A percentile compares a stretch with the other conserved stretches of the same genome.
phyloP scores from a whole-genome alignment of 2,797 vertebrate species.

The Platyrinchus mystaceus region DNA sequence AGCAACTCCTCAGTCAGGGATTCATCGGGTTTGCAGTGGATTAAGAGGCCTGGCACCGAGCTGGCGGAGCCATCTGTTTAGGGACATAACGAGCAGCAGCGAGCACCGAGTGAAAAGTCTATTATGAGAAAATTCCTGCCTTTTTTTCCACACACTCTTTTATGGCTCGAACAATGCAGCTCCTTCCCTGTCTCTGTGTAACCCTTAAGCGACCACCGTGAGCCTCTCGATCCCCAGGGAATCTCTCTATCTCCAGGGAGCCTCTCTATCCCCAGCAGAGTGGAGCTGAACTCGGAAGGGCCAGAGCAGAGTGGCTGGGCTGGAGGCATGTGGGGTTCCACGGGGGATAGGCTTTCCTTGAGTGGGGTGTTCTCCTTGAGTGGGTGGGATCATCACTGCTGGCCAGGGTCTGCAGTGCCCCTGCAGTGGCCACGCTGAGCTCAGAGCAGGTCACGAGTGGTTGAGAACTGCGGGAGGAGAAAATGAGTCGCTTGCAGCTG shows the following conservation, averaged over 20 bases:
- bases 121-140: background rate
- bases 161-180: background rate
- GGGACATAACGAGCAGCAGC: background rate
- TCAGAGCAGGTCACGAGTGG: accelerated
- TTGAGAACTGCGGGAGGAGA: background rate
- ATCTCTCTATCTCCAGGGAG: too few relatives aligned
- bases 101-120: background rate
- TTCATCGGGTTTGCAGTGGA: background rate
- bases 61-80: constrained; percentile 22
- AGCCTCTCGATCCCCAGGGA: background rate
- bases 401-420: background rate
- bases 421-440: background rate
- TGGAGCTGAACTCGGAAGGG: background rate
- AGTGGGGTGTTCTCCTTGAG: background rate
- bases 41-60: constrained; percentile 5
- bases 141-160: background rate
- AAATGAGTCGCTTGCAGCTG: accelerated
- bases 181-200: accelerated
- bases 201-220: background rate
- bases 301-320: background rate
- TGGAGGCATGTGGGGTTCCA: too few relatives aligned
- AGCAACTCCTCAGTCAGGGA: background rate
- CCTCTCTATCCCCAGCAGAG: background rate
- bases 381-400: accelerated
- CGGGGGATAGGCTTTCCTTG: background rate